These are phyloP conservation scores for Mormyrus proboscirostris DNA, from an alignment of 2,797 vertebrate species.

Conservation along the genomic window DNA sequence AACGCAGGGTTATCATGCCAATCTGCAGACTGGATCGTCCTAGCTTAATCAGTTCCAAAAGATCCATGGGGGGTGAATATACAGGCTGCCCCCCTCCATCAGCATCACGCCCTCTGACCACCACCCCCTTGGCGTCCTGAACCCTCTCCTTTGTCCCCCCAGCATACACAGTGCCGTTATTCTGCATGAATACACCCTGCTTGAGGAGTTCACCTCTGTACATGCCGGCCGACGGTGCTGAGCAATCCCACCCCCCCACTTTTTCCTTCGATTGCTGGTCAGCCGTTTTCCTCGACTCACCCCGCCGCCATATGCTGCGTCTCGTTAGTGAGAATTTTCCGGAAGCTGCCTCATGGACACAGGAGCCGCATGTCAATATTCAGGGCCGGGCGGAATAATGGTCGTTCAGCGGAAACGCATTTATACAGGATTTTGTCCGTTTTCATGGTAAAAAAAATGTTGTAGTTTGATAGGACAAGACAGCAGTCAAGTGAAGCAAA, in stretches of 20 bases:
- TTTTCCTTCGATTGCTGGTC: background rate
- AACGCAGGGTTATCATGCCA: no score
- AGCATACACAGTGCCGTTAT: conserved; percentile 13
- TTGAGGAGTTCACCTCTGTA: background rate
- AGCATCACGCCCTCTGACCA: no score
- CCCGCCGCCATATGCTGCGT: no score
- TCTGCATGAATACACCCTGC: conserved; percentile 9
- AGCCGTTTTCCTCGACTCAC: background rate
- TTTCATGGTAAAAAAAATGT: background rate
- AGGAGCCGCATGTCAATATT: background rate
- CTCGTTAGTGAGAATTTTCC: background rate
- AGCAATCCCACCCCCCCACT: background rate
- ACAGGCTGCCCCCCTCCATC: no score
- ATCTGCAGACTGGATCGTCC: no score
- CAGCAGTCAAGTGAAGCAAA: background rate
- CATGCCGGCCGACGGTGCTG: background rate
- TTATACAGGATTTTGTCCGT: background rate
- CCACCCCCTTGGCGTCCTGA: no score
- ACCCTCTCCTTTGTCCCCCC: no score
- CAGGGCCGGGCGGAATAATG: background rate
- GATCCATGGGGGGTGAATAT: no score
- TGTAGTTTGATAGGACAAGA: background rate
- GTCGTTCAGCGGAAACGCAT: background rate
- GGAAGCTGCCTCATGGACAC: background rate
- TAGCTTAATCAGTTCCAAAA: no score